Percentiles rank a stretch among this genome's conserved stretches.
Conservation (phyloP, 1,140 invertebrate genomes). For the Drosophila baimaii region DNA sequence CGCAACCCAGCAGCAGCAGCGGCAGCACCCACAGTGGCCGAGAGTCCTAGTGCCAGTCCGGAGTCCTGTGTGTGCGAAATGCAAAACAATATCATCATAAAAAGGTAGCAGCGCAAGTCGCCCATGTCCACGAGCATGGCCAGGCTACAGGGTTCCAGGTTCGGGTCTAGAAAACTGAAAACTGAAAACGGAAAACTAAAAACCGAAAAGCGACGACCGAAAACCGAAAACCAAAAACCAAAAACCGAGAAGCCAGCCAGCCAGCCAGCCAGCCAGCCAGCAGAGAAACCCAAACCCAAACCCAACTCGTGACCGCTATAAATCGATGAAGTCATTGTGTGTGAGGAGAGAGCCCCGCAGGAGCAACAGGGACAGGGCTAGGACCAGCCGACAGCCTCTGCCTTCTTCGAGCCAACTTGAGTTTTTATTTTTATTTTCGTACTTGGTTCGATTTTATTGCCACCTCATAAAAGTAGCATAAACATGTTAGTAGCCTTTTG, state of each 20-base stretch:
- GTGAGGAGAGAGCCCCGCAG: slow-evolving; percentile 33
- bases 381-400: not conserved
- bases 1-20: slow-evolving; percentile 7
- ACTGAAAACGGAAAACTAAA: slow-evolving; percentile 14
- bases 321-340: slow-evolving; percentile 82
- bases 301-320: slow-evolving; percentile 81
- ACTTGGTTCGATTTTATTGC: slow-evolving; percentile 81
- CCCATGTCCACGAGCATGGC: slow-evolving; percentile 41
- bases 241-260: slow-evolving; percentile 38
- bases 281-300: slow-evolving; percentile 23
- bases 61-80: slow-evolving; percentile 62
- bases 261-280: not conserved
- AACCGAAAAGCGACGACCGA: too few species aligned
- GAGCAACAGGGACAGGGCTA: slow-evolving; percentile 3
- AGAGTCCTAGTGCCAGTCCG: not conserved
- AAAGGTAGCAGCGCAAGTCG: slow-evolving; percentile 59
- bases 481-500: slow-evolving; percentile 83
- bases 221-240: slow-evolving; percentile 43
- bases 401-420: not conserved
- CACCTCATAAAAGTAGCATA: slow-evolving; percentile 81
- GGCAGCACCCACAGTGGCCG: slow-evolving; percentile 9
- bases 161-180: slow-evolving; percentile 6
- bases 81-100: slow-evolving; percentile 81
- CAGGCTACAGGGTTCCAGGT: slow-evolving; percentile 6
- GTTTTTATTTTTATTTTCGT: slow-evolving; percentile 74